A percentile compares a stretch with the other conserved stretches of the same genome.
phyloP scores from a whole-genome alignment of 2,888 invertebrate genomes.

The Pristionchus mayeri region DNA sequence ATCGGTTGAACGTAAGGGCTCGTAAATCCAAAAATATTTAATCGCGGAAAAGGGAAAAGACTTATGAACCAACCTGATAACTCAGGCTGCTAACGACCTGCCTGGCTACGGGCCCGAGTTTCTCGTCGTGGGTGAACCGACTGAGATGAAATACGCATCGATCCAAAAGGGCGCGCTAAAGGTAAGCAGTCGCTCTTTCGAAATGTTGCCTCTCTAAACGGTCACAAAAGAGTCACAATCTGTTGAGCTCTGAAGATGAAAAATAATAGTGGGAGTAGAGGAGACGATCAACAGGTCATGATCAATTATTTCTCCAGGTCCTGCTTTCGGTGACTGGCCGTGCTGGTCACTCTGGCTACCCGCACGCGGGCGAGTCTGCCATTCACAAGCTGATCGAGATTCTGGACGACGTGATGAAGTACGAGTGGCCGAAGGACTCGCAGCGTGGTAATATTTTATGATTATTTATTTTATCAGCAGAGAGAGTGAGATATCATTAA shows the following conservation, averaged over 20 bases:
- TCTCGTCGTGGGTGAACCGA: conserved; percentile 74
- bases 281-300: background rate
- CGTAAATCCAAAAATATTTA: too few relatives aligned
- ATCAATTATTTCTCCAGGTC: conserved; percentile 51
- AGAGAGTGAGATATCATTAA: too few relatives aligned
- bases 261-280: too few relatives aligned
- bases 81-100: conserved; percentile 68
- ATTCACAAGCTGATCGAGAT: conserved; percentile 69
- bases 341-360: conserved; percentile 73
- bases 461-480: too few relatives aligned
- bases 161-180: conserved; percentile 74
- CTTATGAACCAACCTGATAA: background rate
- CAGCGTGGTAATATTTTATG: background rate
- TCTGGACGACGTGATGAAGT: conserved; percentile 62
- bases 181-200: conserved; percentile 52
- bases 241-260: too few relatives aligned
- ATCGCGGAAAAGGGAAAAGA: too few relatives aligned
- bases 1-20: too few relatives aligned
- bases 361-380: conserved; percentile 68
- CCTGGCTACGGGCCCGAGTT: conserved; percentile 63
- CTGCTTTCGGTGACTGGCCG: conserved; percentile 56
- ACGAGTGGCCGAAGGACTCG: conserved; percentile 67
- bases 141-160: conserved; percentile 69
- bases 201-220: too few relatives aligned
- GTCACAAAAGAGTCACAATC: too few relatives aligned